These are phyloP conservation scores for Rhinoderma darwinii DNA, from an alignment of 2,113 vertebrate genomes.

Conservation along the genomic window DNA sequence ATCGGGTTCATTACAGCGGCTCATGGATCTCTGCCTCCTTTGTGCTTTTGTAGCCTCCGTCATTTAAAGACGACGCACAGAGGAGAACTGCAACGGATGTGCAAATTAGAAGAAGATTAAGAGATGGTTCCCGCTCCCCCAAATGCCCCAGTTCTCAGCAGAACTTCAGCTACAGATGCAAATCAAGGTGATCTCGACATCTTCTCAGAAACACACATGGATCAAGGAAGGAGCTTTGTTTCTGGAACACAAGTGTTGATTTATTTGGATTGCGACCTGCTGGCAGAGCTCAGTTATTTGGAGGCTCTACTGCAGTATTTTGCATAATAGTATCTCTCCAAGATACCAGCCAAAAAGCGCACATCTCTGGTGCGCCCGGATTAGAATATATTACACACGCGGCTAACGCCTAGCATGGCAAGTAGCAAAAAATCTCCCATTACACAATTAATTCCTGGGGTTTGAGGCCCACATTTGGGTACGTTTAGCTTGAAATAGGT, in stretches of 20 bases:
- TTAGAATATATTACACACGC: slow-evolving; percentile 11
- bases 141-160: neutral
- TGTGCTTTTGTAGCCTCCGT: neutral
- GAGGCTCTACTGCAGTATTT: slow-evolving; percentile 49
- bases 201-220: neutral
- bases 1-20: neutral
- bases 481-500: neutral
- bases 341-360: neutral
- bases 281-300: slow-evolving; percentile 30
- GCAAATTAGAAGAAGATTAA: neutral
- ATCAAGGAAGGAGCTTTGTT: slow-evolving; percentile 19
- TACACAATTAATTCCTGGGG: neutral
- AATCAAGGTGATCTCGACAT: neutral
- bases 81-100: neutral
- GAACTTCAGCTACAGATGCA: neutral
- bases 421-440: neutral
- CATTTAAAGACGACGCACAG: neutral
- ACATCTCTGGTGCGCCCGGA: neutral
- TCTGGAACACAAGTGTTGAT: slow-evolving; percentile 40
- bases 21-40: neutral
- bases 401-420: neutral
- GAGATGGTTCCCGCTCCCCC: neutral
- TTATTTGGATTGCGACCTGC: slow-evolving; percentile 6
- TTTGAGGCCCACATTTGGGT: neutral
- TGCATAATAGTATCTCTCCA: slow-evolving; percentile 48